Base-by-base conservation (phyloP, 2,113 vertebrate genomes). In the Indicator indicator region DNA sequence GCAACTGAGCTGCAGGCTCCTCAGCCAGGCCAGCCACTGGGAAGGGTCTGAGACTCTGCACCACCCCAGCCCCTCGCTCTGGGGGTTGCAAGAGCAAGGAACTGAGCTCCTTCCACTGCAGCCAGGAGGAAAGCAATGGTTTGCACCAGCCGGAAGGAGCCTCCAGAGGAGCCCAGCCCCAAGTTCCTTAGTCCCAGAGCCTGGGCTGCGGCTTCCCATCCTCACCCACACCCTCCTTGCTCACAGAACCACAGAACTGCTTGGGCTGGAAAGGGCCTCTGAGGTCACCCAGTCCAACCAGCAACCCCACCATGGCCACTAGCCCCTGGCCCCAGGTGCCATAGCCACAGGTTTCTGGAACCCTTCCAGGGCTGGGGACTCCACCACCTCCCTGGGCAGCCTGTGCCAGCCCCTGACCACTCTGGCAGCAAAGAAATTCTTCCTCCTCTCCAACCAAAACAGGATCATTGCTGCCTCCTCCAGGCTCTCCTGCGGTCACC, bases 41-140 rank as follows among this genome's bases (percentile, higher is more conserved):
- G 16, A 72, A 82, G 55, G 38, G 7, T 19, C 42, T 8, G 20
- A 11, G 19, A 26, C 15, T 33, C 54, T 4, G 0, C 9, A 8
- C 4, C 12, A 12, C 6, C 40, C 33, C 8, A 3, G 5, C 23
- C 16, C 20, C 16, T 68, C 0, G 0, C 10, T 67, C 21, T 5
- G 21, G 19, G 42, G 18, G 42, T 58, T 33, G 16, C 64, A 86
- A 32, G 33, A 75, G 21, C 32, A 75, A 64, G 11, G 38, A 78
- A 11, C 3, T 7, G 16, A 74, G 27, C 23, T 76, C n/a, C 46
- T 86, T 40, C 36, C 40, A 7, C 27, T 67, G 23, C 59, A 62
- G 28, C 14, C n/a, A 59, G 44, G 56, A 19, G 3, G 17, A 48
- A 82, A 84, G n/a, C 58, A 59, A 4, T 1, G 6, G 42, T 27